Conservation (phyloP, 2,797 vertebrate species). For the Microcaecilia unicolor region DNA sequence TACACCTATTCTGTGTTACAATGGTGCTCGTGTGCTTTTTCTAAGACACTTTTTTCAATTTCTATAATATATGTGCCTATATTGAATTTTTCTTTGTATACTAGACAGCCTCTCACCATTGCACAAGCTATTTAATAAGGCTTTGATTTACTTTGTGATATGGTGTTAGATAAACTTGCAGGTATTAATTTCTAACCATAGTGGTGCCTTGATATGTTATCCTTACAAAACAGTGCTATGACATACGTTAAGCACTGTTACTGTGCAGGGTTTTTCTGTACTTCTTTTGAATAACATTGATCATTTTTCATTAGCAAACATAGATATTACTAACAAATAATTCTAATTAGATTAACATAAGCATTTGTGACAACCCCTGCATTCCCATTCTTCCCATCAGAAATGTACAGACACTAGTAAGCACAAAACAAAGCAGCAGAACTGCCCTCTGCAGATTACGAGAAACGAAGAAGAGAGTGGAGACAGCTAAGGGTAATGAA, state of each 20-base stretch:
- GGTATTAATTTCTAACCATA: slow-evolving; percentile 57
- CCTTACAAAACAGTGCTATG: slow-evolving; percentile 41
- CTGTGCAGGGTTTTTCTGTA: slow-evolving; percentile 28
- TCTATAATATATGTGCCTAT: slow-evolving; percentile 73
- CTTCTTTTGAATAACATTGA: slow-evolving; percentile 30
- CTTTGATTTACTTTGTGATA: slow-evolving; percentile 37
- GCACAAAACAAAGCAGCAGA: no score
- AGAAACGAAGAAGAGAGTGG: no score
- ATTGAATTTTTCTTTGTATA: slow-evolving; percentile 65
- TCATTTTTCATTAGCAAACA: slow-evolving; percentile 14
- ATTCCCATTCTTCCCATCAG: no score
- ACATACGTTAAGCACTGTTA: no score
- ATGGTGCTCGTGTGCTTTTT: slow-evolving; percentile 83
- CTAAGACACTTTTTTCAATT: slow-evolving; percentile 62
- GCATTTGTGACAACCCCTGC: no score
- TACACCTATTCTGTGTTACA: slow-evolving; percentile 42
- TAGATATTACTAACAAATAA: neutral
- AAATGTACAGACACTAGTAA: no score
- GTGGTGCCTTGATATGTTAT: slow-evolving; percentile 85
- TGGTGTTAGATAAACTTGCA: slow-evolving; percentile 45
- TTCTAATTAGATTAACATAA: slow-evolving; percentile 11
- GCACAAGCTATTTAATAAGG: slow-evolving; percentile 47
- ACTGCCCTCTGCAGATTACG: no score
- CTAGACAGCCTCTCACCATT: slow-evolving; percentile 46
- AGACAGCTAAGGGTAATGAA: no score